Evolutionary conservation across 2,113 vertebrate species (phyloP).

Genomic region (Aptenodytes forsteri): DNA sequence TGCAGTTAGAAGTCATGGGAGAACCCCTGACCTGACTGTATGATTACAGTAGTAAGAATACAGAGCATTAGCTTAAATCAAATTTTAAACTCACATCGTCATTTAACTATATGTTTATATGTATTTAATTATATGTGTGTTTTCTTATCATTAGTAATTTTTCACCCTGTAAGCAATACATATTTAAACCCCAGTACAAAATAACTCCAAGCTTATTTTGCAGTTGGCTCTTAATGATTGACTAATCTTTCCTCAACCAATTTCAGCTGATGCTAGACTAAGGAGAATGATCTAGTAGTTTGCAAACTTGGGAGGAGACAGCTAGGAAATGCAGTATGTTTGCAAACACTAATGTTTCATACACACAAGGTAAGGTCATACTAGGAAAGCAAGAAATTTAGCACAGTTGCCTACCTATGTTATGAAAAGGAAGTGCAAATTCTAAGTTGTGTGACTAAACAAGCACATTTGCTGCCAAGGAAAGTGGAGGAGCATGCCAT

Average conservation of each 20-base stretch:
- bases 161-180: neutral
- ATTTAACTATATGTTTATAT: neutral
- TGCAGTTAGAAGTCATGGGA: neutral
- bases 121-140: neutral
- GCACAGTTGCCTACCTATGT: neutral
- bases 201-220: neutral
- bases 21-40: neutral
- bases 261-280: neutral
- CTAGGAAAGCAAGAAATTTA: neutral
- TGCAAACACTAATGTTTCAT: neutral
- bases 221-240: neutral
- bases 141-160: neutral
- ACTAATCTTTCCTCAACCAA: neutral
- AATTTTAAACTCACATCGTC: neutral
- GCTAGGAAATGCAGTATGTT: neutral
- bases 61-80: neutral
- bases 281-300: neutral
- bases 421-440: neutral
- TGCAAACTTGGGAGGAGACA: neutral
- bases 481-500: neutral
- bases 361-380: neutral
- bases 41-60: neutral
- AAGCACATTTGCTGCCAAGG: neutral
- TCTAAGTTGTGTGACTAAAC: neutral
- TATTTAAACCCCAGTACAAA: neutral